Percentiles rank a stretch among this genome's conserved stretches.
These are phyloP conservation scores for Vireo altiloquus DNA, from an alignment of 2,113 vertebrate species.

Conservation along the genomic window DNA sequence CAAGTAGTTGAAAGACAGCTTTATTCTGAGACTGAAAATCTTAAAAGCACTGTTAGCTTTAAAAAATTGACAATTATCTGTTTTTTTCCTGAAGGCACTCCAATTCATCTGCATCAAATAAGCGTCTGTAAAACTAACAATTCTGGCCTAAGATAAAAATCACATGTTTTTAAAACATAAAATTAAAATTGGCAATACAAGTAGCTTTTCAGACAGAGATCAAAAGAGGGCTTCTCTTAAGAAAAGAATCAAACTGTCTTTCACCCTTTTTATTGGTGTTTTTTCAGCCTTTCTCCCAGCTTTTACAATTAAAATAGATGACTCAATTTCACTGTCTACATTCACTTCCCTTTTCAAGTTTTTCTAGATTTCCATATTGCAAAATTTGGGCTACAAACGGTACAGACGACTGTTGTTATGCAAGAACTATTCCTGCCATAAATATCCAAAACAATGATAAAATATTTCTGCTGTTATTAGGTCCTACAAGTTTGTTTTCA, in stretches of 20 bases:
- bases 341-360: conserved; percentile 54
- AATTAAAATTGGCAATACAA: conserved; percentile 60
- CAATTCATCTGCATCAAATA: conserved; percentile 66
- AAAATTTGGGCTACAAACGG: conserved; percentile 8
- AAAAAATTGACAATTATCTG: conserved; percentile 54
- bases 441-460: conserved; percentile 52
- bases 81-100: conserved; percentile 39
- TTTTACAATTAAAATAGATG: conserved; percentile 54
- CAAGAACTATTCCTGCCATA: conserved; percentile 31
- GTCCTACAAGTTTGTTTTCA: conserved; percentile 57
- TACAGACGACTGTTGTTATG: background rate
- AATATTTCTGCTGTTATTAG: conserved; percentile 54
- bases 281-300: conserved; percentile 36
- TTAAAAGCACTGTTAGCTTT: conserved; percentile 40
- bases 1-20: conserved; percentile 19
- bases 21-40: conserved; percentile 9
- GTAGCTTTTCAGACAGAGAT: conserved; percentile 59
- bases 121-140: conserved; percentile 46
- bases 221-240: conserved; percentile 45
- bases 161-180: conserved; percentile 65
- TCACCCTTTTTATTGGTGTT: conserved; percentile 54
- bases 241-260: conserved; percentile 51
- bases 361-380: conserved; percentile 51
- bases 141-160: conserved; percentile 63
- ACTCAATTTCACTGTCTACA: conserved; percentile 51